Conservation (phyloP, 2,113 vertebrate genomes). For the Ascaphus truei region DNA sequence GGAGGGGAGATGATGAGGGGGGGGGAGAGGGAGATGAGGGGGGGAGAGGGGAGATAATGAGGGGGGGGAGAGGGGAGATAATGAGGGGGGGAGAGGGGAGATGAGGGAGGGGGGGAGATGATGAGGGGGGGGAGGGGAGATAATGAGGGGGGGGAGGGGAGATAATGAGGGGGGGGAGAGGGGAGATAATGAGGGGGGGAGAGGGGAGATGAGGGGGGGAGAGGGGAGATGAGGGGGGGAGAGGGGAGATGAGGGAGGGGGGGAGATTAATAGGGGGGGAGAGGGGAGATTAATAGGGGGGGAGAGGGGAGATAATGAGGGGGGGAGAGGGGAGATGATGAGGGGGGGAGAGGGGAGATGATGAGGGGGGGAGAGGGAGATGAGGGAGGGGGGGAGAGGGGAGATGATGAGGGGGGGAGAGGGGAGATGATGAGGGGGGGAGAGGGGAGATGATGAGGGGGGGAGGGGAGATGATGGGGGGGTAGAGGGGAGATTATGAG, state of each 20-base stretch:
- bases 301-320: not conserved
- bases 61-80: no score
- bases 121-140: not conserved
- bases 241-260: constrained; percentile 5
- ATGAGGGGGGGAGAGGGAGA: not conserved
- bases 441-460: no score
- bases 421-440: not conserved
- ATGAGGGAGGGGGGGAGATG: not conserved
- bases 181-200: not conserved
- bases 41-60: not conserved
- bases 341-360: not conserved
- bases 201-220: constrained; percentile 3
- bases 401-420: not conserved
- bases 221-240: not conserved
- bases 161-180: no score
- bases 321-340: not conserved
- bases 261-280: not conserved
- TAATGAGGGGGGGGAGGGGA: not conserved
- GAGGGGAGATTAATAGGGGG: no score
- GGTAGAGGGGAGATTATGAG: not conserved
- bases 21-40: not conserved
- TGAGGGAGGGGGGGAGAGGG: not conserved
- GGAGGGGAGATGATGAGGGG: not conserved
- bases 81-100: not conserved
- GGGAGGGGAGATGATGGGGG: not conserved